phyloP scores from a whole-genome alignment of 1,140 invertebrate species.

The Megalopta genalis region DNA sequence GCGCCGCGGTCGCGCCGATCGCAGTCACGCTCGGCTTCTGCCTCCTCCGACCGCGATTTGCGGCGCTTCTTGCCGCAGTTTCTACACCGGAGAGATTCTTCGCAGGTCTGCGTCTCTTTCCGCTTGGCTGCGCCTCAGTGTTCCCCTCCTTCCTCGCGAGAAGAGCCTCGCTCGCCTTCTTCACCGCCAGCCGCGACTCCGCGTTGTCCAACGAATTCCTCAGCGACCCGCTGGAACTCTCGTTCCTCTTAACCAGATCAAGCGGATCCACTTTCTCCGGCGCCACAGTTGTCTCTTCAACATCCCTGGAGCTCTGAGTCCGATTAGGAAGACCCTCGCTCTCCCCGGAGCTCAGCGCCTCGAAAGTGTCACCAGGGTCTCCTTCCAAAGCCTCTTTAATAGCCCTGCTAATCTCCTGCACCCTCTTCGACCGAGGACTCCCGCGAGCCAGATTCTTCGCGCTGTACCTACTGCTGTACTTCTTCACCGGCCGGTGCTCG shows the following conservation, averaged over 20 bases:
- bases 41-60: constrained; percentile 12
- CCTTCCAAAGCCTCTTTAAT: constrained; percentile 39
- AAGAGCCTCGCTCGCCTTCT: neutral
- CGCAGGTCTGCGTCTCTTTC: constrained; percentile 3
- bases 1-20: neutral
- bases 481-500: constrained; percentile 45
- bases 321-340: too few relatives aligned
- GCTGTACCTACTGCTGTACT: constrained; percentile 66
- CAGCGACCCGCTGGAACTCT: neutral
- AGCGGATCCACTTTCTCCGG: constrained; percentile 7
- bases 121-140: neutral
- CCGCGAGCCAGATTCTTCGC: neutral
- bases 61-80: neutral
- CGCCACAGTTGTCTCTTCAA: constrained; percentile 35
- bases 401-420: constrained; percentile 41
- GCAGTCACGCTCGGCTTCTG: constrained; percentile 8
- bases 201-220: neutral
- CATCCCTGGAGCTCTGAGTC: too few relatives aligned
- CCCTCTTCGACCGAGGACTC: neutral
- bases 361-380: constrained; percentile 3
- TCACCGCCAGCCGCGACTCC: neutral
- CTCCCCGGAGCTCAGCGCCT: neutral
- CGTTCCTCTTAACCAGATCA: neutral
- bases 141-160: neutral
- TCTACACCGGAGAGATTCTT: constrained; percentile 1